These are phyloP conservation scores for Orycteropus afer DNA, from an alignment of 2,113 vertebrate species.

Conservation along the genomic window DNA sequence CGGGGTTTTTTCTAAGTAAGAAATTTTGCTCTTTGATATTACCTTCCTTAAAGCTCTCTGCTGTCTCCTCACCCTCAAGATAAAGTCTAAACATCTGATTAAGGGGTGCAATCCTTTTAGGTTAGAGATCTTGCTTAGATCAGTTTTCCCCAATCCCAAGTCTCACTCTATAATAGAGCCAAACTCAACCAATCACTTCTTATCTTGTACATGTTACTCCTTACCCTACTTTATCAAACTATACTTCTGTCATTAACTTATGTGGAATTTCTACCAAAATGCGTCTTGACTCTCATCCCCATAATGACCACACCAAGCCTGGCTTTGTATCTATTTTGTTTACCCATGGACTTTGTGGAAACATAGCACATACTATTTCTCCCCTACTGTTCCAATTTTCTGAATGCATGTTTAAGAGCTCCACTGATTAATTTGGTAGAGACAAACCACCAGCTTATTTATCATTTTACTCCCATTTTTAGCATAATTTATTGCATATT, in stretches of 20 bases:
- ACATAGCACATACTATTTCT: neutral
- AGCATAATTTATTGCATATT: neutral
- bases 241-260: neutral
- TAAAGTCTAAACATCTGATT: neutral
- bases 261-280: neutral
- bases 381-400: neutral
- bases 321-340: neutral
- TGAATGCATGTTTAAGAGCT: neutral
- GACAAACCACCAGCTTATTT: neutral
- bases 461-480: neutral
- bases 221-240: neutral
- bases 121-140: neutral
- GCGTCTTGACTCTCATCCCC: neutral
- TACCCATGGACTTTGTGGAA: neutral
- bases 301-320: no score
- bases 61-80: neutral
- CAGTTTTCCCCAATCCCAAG: neutral
- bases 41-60: neutral
- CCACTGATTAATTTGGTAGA: neutral
- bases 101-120: neutral
- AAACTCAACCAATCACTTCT: neutral
- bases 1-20: neutral
- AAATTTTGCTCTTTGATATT: neutral
- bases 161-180: neutral
- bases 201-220: neutral